These are phyloP conservation scores for Etheostoma spectabile DNA, from an alignment of 2,113 vertebrate species.

Conservation along the genomic window DNA sequence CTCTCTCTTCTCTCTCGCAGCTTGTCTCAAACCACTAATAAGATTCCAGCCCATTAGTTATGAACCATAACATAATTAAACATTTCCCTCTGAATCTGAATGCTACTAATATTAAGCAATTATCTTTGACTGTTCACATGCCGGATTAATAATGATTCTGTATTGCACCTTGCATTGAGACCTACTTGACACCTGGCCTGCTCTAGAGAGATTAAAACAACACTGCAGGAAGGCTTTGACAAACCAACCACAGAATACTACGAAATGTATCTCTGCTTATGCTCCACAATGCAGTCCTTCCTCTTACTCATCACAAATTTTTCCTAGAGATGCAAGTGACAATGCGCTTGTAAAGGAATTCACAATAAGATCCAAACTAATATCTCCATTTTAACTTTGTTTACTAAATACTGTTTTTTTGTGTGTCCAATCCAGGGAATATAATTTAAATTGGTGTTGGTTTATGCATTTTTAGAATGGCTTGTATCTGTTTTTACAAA, in stretches of 20 bases:
- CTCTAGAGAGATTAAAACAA: slow-evolving; percentile 28
- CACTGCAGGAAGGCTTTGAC: not conserved
- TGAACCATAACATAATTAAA: slow-evolving; percentile 68
- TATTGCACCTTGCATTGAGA: slow-evolving; percentile 36
- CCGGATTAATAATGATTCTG: slow-evolving; percentile 50
- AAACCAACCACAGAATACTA: slow-evolving; percentile 16
- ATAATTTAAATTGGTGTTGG: too few species aligned
- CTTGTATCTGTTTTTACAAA: too few species aligned
- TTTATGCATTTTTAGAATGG: too few species aligned
- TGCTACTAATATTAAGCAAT: slow-evolving; percentile 62
- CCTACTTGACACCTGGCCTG: slow-evolving; percentile 45
- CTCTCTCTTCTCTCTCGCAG: slow-evolving; percentile 40
- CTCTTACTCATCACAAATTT: slow-evolving; percentile 8
- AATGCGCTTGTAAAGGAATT: not conserved
- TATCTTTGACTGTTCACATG: slow-evolving; percentile 53
- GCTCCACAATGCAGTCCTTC: slow-evolving; percentile 13
- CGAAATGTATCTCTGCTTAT: not conserved
- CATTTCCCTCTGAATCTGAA: slow-evolving; percentile 55
- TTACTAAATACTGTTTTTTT: too few species aligned
- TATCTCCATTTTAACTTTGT: too few species aligned
- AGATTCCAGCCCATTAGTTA: slow-evolving; percentile 64
- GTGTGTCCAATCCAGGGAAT: too few species aligned
- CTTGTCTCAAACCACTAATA: slow-evolving; percentile 67
- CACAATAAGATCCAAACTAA: not conserved
- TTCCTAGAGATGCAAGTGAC: not conserved